Evolutionary conservation across 1,140 invertebrate genomes (phyloP), one percentile per base, ranked within the genome.

Genomic region (Drosophila gunungcola): DNA sequence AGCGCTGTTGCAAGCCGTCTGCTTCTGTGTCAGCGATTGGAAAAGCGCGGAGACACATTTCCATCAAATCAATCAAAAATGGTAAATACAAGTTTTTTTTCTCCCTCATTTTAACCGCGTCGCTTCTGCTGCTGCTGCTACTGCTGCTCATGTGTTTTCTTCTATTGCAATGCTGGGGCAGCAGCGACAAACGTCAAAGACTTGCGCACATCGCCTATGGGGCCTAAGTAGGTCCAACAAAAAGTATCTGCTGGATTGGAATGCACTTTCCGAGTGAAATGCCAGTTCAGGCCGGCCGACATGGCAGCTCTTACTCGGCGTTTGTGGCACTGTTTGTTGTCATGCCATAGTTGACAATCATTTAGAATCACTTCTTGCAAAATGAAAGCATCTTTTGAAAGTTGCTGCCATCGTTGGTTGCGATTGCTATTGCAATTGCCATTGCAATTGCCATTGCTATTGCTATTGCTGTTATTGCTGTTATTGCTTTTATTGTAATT

Each of bases 311-410:
- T 53, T 73, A 67, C 55, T 43, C 34, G 49, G 29, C 34, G n/a
- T 55, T 42, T 60, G 38, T 68, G 62, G 48, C 32, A 57, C 65
- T 78, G 73, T 74, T 82, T 86, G 78, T 79, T 82, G 82, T 76
- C 77, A 61, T 84, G 83, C 84, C 84, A 88, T 88, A 88, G 84
- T 88, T 88, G 84, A 88, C 84, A 88, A 88, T 88, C 84, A 89
- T 89, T 88, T 89, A 88, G 84, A 88, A 88, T 88, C 84, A 86
- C 83, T 86, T 86, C 84, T 84, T 77, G 84, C 80, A 88, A 88
- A 88, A 88, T 88, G 84, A 88, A 88, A 88, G 84, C 84, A 88
- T 89, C 84, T 88, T 88, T 88, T 88, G 84, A 88, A 88, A 88
- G 84, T 88, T 88, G 80, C 76, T 81, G 78, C 65, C 55, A 73